Evolutionary conservation across 2,797 vertebrate genomes (phyloP), one percentile per base, ranked within the genome.

Genomic region (Eulemur rubriventer): DNA sequence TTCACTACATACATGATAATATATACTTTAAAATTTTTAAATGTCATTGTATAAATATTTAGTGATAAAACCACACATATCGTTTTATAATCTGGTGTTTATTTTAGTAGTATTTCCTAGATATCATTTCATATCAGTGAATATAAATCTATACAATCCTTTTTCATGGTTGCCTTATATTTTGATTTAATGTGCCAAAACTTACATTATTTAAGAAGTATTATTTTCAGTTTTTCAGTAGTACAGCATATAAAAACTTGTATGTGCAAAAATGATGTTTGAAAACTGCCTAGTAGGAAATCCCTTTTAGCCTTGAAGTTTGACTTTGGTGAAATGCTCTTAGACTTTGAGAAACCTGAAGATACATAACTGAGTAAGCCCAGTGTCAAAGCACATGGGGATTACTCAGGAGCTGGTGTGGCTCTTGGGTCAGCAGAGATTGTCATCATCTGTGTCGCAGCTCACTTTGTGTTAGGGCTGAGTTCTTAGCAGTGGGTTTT

Each of bases 171-270:
- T 84, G 18, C 5, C 50, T 86, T 95, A 83, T 50, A 35, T 89
- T 97, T 97, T 89, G 55, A 94, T 87, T 88, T 30, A 69, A 52
- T 93, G 28, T 84, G 16, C 35, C 65, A 57, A 81, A 89, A 48
- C 33, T 43, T 57, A 28, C 11, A 38, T 24, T 87, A 93, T 20
- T 89, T 80, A 70, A 89, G 78, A 95, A 75, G 16, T 75, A 38
- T 59, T 91, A 43, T 72, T 83, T 57, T 28, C 20, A 4, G 38
- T 38, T 73, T 96, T 96, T 93, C 24, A 9, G 11, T 72, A 38
- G 90, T 48, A 4, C 18, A 87, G 17, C 65, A 35, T 89, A 41
- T 89, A 35, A 89, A 95, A 96, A 24, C 11, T 67, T 92, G 14
- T 67, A 35, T 55, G 10, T 88, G 24, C 35, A 93, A 70, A 92